Evolutionary conservation across 2,888 invertebrate species (phyloP).

Genomic region (Hyppa rectilinea): DNA sequence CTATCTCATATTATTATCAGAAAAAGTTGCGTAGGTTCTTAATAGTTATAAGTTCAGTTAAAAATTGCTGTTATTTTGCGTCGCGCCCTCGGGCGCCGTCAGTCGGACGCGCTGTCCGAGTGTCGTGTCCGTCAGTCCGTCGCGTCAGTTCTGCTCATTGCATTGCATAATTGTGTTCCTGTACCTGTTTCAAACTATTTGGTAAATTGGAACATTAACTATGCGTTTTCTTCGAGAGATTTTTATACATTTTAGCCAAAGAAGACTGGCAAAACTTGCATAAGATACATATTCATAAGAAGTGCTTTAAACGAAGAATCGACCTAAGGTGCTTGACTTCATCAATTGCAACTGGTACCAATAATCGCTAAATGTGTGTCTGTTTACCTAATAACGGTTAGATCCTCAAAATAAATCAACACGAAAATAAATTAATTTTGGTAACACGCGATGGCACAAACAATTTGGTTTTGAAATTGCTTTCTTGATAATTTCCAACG

Average conservation of each 20-base stretch:
- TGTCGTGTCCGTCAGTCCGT: slow-evolving; percentile 70
- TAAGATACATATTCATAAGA: slow-evolving; percentile 15
- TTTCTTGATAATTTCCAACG: slow-evolving; percentile 80
- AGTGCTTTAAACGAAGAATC: neutral
- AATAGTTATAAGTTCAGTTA: slow-evolving; percentile 28
- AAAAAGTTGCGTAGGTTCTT: neutral
- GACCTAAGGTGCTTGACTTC: neutral
- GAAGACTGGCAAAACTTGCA: slow-evolving; percentile 2
- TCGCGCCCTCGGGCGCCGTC: slow-evolving; percentile 65
- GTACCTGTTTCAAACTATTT: slow-evolving; percentile 53
- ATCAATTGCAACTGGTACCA: neutral
- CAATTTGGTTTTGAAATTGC: slow-evolving; percentile 83
- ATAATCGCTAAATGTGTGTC: slow-evolving; percentile 2
- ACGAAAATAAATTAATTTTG: slow-evolving; percentile 85
- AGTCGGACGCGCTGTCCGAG: slow-evolving; percentile 71
- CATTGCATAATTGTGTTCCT: slow-evolving; percentile 77
- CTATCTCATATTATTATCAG: neutral
- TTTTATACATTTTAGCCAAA: slow-evolving; percentile 7
- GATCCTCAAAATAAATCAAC: slow-evolving; percentile 77
- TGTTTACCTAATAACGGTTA: slow-evolving; percentile 12
- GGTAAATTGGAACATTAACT: slow-evolving; percentile 62
- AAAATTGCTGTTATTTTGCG: slow-evolving; percentile 64
- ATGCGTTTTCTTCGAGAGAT: slow-evolving; percentile 39
- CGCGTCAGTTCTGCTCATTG: slow-evolving; percentile 83
- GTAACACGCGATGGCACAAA: slow-evolving; percentile 85